These are phyloP conservation scores for Aphis gossypii DNA, from an alignment of 1,140 invertebrate species.

Conservation along the genomic window DNA sequence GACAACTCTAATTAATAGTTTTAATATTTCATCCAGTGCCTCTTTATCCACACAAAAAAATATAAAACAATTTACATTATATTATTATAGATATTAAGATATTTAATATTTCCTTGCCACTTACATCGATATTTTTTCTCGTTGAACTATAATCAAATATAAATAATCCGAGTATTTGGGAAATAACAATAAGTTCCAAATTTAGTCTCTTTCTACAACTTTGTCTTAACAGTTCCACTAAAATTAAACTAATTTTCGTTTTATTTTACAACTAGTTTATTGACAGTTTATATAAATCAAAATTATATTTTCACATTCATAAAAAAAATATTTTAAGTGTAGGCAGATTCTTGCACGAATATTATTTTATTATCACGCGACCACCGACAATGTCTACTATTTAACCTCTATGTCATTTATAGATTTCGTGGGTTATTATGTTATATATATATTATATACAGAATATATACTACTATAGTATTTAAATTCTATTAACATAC, in stretches of 20 bases:
- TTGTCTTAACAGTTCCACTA: background rate
- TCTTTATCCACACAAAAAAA: background rate
- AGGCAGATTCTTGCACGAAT: background rate
- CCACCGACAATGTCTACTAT: background rate
- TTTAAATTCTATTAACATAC: background rate
- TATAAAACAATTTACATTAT: background rate
- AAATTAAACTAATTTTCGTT: background rate
- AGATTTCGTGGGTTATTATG: background rate
- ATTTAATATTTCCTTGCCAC: rapidly evolving
- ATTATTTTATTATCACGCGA: too few species aligned
- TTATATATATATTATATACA: too few species aligned
- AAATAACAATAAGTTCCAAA: background rate
- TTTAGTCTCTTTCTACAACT: background rate
- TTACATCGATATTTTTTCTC: background rate
- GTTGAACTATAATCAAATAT: background rate
- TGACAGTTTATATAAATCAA: background rate
- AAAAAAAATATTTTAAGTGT: background rate
- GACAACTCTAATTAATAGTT: background rate
- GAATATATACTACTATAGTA: background rate
- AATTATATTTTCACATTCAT: too few species aligned
- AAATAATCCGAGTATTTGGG: background rate
- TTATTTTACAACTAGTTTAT: background rate
- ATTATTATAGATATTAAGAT: background rate
- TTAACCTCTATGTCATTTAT: background rate
- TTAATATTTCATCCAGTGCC: background rate